These are phyloP conservation scores for Lerista edwardsae DNA, from an alignment of 2,797 vertebrate species.

Conservation along the genomic window DNA sequence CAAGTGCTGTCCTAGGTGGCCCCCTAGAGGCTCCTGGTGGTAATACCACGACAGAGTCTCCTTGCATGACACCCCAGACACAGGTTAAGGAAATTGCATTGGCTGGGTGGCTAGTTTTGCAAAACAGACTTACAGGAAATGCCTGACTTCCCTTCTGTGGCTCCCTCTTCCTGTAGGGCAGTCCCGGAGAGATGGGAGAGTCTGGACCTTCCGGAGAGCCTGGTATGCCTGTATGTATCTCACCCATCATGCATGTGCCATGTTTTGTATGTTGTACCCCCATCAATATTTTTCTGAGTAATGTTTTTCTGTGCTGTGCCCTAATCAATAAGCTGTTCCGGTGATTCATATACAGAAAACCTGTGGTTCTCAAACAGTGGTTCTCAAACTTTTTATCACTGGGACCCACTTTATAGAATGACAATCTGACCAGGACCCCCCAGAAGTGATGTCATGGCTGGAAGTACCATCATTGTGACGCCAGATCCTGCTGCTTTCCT, in stretches of 20 bases:
- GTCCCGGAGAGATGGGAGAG: constrained; percentile 86
- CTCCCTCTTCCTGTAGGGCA: constrained; percentile 79
- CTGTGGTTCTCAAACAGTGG: too few species aligned
- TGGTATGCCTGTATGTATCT: constrained; percentile 95
- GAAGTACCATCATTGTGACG: too few species aligned
- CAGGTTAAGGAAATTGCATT: not conserved
- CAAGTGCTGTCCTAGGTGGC: not conserved
- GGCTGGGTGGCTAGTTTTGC: not conserved
- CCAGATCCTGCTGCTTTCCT: too few species aligned
- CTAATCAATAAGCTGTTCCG: not conserved
- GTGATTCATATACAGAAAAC: too few species aligned
- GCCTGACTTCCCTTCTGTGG: not conserved
- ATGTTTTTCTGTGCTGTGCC: not conserved
- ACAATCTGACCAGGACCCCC: too few species aligned
- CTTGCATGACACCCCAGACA: not conserved
- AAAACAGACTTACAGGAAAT: not conserved
- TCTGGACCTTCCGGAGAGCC: constrained; percentile 95
- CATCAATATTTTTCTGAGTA: too few species aligned
- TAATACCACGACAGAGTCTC: not conserved
- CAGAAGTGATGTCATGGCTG: too few species aligned
- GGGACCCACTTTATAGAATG: too few species aligned
- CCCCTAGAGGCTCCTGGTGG: not conserved
- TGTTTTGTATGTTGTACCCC: not conserved
- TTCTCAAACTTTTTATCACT: too few species aligned
- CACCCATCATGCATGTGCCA: not conserved